Percentiles rank a stretch among this genome's conserved stretches.
phyloP scores from a whole-genome alignment of 1,140 invertebrate species.

The Procambarus virginalis region DNA sequence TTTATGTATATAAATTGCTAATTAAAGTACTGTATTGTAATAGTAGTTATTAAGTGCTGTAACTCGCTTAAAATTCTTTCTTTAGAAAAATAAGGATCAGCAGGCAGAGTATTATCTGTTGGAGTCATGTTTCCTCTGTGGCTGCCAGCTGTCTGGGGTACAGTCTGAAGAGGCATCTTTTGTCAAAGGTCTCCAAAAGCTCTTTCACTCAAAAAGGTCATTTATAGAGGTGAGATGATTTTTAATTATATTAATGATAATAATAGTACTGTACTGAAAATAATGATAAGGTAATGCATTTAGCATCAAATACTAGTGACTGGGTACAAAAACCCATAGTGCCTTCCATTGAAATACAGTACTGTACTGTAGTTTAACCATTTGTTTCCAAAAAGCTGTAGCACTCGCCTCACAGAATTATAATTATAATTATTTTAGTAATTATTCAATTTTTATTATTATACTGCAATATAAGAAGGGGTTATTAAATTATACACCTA shows the following conservation, averaged over 20 bases:
- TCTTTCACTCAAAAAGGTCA: conserved; percentile 49
- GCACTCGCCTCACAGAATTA: neutral
- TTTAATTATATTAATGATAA: too few species aligned
- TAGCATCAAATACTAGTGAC: too few species aligned
- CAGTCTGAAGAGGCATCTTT: conserved; percentile 61
- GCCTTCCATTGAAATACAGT: neutral
- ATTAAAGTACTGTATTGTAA: neutral
- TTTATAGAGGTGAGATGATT: conserved; percentile 32
- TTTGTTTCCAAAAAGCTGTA: neutral
- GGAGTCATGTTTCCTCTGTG: conserved; percentile 47
- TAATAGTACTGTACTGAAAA: too few species aligned
- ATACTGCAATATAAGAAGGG: too few species aligned
- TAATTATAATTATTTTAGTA: too few species aligned
- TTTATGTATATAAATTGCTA: too few species aligned
- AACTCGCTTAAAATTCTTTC: neutral
- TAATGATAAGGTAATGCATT: too few species aligned
- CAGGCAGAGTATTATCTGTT: conserved; percentile 38
- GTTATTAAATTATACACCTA: neutral
- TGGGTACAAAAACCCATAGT: neutral
- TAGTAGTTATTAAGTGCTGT: neutral
- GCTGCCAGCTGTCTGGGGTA: conserved; percentile 35
- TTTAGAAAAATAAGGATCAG: conserved; percentile 24
- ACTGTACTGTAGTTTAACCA: neutral
- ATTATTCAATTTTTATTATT: too few species aligned
- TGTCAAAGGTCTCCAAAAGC: conserved; percentile 42